Percentiles rank a stretch among this genome's conserved stretches.
These are phyloP conservation scores for Scrobipalpa costella DNA, from an alignment of 2,888 invertebrate genomes.

Conservation along the genomic window DNA sequence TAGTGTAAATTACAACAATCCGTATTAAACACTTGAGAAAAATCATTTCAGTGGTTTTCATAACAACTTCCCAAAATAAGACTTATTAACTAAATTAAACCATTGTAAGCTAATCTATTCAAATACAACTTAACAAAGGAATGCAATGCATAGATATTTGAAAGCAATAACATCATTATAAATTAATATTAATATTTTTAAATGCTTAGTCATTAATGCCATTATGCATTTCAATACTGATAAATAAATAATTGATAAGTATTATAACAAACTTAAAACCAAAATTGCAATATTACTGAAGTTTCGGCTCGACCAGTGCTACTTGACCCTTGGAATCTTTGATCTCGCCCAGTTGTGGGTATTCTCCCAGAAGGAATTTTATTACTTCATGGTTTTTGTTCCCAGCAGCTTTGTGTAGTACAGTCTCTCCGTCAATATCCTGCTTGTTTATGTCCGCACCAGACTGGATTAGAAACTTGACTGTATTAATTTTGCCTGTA, in stretches of 20 bases:
- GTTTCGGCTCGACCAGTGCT: not conserved
- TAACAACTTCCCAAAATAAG: not conserved
- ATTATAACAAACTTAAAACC: not conserved
- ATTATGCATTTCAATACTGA: not conserved
- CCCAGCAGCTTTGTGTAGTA: conserved; percentile 87
- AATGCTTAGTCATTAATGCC: not conserved
- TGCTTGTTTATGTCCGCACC: conserved; percentile 83
- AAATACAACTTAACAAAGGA: conserved; percentile 6
- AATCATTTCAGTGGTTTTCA: not conserved
- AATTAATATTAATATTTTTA: not conserved
- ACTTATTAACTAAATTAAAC: conserved; percentile 18
- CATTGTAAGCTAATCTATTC: not conserved
- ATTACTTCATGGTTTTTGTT: conserved; percentile 75
- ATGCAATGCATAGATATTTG: conserved; percentile 7
- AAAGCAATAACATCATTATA: conserved; percentile 8
- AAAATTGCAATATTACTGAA: not conserved
- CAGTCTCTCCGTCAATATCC: conserved; percentile 91
- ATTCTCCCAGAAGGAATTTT: conserved; percentile 60
- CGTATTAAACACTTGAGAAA: conserved; percentile 18
- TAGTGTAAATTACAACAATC: conserved; percentile 25
- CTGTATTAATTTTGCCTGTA: conserved; percentile 83
- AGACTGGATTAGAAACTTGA: conserved; percentile 83
- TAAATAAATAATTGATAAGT: not conserved
- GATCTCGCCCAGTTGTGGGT: conserved; percentile 56
- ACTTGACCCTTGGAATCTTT: conserved; percentile 66